These are phyloP conservation scores for Trachymyrmex septentrionalis DNA, from an alignment of 1,140 invertebrate genomes.

Conservation along the genomic window DNA sequence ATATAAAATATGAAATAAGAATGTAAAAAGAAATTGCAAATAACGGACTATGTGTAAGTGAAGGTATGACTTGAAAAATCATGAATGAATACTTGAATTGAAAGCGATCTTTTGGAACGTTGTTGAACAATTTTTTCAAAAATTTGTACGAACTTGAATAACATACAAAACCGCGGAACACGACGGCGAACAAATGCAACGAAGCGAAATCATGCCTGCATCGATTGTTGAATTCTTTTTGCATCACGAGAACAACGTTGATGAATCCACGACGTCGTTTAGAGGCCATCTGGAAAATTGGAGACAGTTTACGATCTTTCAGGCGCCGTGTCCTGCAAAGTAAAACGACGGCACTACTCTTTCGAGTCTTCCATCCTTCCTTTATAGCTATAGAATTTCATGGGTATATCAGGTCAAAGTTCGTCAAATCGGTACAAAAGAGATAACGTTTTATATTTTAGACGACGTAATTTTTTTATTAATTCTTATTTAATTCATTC, in stretches of 20 bases:
- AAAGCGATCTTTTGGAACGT: not conserved
- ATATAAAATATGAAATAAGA: not conserved
- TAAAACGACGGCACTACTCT: conserved; percentile 76
- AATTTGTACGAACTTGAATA: not conserved
- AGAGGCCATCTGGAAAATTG: conserved; percentile 84
- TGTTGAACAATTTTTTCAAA: not conserved
- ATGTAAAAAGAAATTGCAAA: not conserved
- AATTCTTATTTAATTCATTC: not conserved
- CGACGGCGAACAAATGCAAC: not conserved
- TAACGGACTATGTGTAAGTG: no score
- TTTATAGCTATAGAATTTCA: conserved; percentile 28
- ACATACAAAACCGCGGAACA: conserved; percentile 6
- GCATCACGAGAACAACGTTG: conserved; percentile 57
- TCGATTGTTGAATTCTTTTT: not conserved
- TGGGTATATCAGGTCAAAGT: conserved; percentile 4
- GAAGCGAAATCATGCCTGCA: not conserved
- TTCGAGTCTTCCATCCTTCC: conserved; percentile 57
- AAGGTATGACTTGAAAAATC: no score
- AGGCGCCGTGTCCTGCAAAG: conserved; percentile 79
- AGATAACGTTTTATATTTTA: no score
- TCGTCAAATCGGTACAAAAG: not conserved
- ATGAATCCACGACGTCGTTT: conserved; percentile 57
- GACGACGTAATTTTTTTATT: not conserved
- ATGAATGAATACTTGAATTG: not conserved
- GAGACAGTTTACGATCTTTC: conserved; percentile 81